Evolutionary conservation across 2,113 vertebrate genomes (phyloP), one percentile per base, ranked within the genome.

Genomic region (Elanoides forficatus): DNA sequence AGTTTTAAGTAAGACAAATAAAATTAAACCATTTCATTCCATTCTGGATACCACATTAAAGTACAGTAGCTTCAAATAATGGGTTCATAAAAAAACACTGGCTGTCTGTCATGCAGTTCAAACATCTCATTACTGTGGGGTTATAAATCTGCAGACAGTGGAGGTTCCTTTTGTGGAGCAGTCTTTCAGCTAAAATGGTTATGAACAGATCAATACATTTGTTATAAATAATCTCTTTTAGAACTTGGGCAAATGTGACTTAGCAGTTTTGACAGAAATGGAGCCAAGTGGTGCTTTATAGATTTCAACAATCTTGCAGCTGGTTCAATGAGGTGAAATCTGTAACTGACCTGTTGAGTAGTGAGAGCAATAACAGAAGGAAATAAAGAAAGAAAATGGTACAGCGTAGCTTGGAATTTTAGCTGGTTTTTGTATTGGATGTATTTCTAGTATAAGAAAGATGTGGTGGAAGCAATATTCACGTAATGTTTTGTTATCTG

Each of bases 1-100:
- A 88, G 6, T 93, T 93, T 97, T 97, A 89, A 94, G 74, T 70
- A 93, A 97, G 91, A 75, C 45, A 91, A 94, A 97, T 94, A 89
- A 93, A 96, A 91, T 73, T 11, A 96, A 91, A 93, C 50, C 12
- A 50, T 89, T 97, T 96, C 40, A 81, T 97, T 98, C 89, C 52
- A 86, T 94, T 91, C 65, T 82, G 48, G 36, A 68, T 93, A 88
- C 58, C 38, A 89, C 34, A 84, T 83, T 92, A 90, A 97, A 95
- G 55, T 68, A 80, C 74, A 96, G 81, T 95, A 95, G 74, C 94
- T 93, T 70, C 43, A 26, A 93, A 80, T 81, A 87, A 85, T 22
- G 32, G 38, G 25, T 91, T 81, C 45, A 59, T 92, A 84, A 93
- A 97, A 94, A 52, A 88, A 34, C 58, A 26, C 59, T 96, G 81